phyloP scores from a whole-genome alignment of 2,113 vertebrate genomes.

The Callopanchax toddi region DNA sequence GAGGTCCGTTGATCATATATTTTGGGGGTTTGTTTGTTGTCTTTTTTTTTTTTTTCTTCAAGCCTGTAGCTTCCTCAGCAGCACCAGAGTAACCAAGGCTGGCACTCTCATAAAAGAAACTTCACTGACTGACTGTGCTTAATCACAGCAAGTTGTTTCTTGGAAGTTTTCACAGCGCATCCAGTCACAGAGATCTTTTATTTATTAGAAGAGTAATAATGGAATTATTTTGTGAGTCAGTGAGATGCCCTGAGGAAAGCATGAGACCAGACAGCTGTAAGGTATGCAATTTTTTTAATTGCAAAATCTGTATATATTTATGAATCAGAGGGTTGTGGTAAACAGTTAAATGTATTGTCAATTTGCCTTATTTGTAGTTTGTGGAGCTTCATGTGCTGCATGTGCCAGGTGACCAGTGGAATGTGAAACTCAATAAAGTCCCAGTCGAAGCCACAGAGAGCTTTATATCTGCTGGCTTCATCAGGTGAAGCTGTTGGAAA shows the following conservation, averaged over 20 bases:
- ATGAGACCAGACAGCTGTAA: constrained; percentile 68
- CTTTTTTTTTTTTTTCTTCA: background rate
- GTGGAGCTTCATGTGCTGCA: constrained; percentile 91
- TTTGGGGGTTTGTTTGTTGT: background rate
- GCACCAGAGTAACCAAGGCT: constrained; percentile 63
- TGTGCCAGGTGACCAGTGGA: constrained; percentile 90
- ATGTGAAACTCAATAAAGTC: constrained; percentile 88
- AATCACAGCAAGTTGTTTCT: constrained; percentile 58
- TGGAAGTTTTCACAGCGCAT: constrained; percentile 40
- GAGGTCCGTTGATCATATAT: background rate
- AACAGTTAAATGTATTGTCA: background rate
- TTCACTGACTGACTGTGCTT: constrained; percentile 42
- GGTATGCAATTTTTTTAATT: constrained; percentile 13
- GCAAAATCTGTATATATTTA: background rate
- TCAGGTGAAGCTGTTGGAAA: constrained; percentile 76
- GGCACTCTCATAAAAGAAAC: constrained; percentile 64
- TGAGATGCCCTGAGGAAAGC: constrained; percentile 45
- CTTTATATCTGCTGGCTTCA: constrained; percentile 91
- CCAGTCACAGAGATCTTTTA: no score
- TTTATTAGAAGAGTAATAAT: no score
- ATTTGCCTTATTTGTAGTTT: constrained; percentile 70
- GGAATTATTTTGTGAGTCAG: constrained; percentile 54
- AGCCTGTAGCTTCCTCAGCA: constrained; percentile 29
- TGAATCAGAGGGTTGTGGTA: no score
- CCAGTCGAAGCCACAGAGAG: constrained; percentile 82